Percentiles rank a stretch among this genome's conserved stretches.
Evolutionary conservation across 2,113 vertebrate species (phyloP).

Genomic region (Pungitius pungitius): DNA sequence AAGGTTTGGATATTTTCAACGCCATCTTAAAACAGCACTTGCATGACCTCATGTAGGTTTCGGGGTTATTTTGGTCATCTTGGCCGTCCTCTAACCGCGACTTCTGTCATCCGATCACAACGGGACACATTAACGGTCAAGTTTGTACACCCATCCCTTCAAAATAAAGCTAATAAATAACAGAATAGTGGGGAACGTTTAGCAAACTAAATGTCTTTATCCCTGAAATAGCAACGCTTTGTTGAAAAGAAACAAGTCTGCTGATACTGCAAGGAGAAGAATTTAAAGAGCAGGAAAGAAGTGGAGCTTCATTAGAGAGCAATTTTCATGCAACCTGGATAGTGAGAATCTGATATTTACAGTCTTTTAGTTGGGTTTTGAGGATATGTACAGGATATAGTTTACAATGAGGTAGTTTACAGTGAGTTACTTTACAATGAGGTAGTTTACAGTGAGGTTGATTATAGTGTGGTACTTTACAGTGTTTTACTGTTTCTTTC

Average conservation of each 20-base stretch:
- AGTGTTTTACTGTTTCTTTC: not conserved
- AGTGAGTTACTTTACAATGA: too few species aligned
- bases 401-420: too few species aligned
- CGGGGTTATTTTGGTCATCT: not conserved
- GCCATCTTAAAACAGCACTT: not conserved
- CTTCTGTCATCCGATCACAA: not conserved
- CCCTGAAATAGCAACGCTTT: not conserved
- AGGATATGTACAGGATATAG: not conserved
- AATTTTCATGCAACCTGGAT: not conserved
- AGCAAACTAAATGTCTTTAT: not conserved
- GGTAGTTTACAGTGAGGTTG: too few species aligned
- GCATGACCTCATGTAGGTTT: not conserved
- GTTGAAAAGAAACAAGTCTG: not conserved
- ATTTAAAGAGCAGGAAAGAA: not conserved
- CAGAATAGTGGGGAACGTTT: not conserved
- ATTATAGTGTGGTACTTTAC: too few species aligned
- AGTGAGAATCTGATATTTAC: not conserved
- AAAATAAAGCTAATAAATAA: not conserved
- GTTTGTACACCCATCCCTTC: not conserved
- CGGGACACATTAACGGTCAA: not conserved
- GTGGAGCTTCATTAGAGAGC: not conserved
- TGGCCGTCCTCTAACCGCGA: not conserved
- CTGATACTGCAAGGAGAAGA: not conserved
- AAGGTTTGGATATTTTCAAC: not conserved
- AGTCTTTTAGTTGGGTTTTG: not conserved